Conservation (phyloP, 2,113 vertebrate species). For the Passer montanus region DNA sequence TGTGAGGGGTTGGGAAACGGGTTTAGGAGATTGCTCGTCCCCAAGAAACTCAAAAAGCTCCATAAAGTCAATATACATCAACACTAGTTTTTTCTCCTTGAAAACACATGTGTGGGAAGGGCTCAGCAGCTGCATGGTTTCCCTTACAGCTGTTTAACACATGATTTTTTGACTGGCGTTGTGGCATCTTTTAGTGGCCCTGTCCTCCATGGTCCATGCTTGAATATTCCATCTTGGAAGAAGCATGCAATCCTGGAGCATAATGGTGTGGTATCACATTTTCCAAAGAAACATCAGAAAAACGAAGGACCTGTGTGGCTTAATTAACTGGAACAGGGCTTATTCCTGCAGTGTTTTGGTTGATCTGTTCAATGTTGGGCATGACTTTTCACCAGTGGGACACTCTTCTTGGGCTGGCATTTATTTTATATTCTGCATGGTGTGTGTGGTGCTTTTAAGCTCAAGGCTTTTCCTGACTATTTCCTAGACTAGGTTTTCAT, state of each 20-base stretch:
- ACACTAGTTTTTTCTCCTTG: background rate
- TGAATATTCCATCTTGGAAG: background rate
- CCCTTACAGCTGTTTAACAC: background rate
- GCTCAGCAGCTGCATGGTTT: background rate
- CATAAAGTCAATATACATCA: background rate
- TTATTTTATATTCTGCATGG: background rate
- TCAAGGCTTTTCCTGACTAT: background rate
- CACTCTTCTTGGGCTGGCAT: background rate
- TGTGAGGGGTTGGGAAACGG: background rate
- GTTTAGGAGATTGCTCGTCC: background rate
- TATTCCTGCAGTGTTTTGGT: background rate
- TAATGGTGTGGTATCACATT: fast-evolving
- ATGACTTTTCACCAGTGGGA: background rate
- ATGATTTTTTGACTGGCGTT: background rate
- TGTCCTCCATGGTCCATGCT: background rate
- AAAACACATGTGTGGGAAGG: background rate
- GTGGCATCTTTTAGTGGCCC: background rate
- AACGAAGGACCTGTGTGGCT: background rate
- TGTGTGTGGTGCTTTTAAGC: background rate
- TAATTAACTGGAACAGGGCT: background rate
- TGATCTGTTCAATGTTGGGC: background rate
- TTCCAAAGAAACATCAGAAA: background rate
- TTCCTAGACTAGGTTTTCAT: background rate
- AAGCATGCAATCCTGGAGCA: background rate
- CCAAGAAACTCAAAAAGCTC: background rate